Evolutionary conservation across 2,888 invertebrate genomes (phyloP).

Genomic region (Trissolcus brochymenae): DNA sequence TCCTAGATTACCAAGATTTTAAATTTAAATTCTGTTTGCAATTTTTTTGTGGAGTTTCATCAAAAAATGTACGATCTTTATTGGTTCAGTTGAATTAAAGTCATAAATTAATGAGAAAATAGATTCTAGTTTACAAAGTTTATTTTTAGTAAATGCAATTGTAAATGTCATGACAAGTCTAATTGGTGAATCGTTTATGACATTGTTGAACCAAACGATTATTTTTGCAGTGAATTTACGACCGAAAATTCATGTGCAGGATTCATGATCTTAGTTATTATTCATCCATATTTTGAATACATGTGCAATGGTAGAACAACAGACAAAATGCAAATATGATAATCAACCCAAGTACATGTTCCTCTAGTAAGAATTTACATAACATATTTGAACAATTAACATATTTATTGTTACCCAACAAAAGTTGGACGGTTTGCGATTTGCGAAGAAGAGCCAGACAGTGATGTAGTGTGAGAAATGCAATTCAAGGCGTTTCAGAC

Average conservation of each 20-base stretch:
- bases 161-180: too few relatives aligned
- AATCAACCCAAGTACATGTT: constrained; percentile 13
- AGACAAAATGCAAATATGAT: constrained; percentile 12
- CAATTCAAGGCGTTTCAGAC: not conserved
- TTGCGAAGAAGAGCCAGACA: constrained; percentile 7
- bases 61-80: too few relatives aligned
- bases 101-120: too few relatives aligned
- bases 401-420: constrained; percentile 33
- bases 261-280: not conserved
- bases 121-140: too few relatives aligned
- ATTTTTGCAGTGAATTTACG: too few relatives aligned
- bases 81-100: too few relatives aligned
- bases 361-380: constrained; percentile 8
- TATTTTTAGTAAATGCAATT: too few relatives aligned
- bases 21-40: constrained; percentile 34
- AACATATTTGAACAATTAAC: constrained; percentile 29
- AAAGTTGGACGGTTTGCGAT: constrained; percentile 11
- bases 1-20: constrained; percentile 31
- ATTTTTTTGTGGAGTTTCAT: too few relatives aligned
- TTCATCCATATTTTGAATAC: not conserved
- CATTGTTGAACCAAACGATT: too few relatives aligned
- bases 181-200: too few relatives aligned
- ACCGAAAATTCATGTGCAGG: not conserved
- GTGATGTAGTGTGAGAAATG: constrained; percentile 23
- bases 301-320: constrained; percentile 2